Conservation (phyloP, 2,888 invertebrate genomes). For the Tipula unca region DNA sequence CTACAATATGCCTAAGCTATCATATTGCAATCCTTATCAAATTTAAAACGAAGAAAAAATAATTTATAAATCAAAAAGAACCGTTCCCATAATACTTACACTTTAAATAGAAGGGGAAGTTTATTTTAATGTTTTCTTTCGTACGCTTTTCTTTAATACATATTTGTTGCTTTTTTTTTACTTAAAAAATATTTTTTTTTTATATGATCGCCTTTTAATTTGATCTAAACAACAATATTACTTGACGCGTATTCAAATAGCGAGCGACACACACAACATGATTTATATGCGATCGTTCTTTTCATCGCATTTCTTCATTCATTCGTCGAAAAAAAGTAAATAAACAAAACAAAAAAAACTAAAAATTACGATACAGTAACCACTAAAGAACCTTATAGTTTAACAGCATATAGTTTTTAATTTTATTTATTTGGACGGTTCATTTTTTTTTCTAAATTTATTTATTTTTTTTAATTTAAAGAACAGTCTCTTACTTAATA, state of each 20-base stretch:
- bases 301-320: slow-evolving; percentile 8
- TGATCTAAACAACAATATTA: slow-evolving; percentile 8
- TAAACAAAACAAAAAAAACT: not conserved
- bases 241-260: slow-evolving; percentile 8
- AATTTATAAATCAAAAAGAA: not conserved
- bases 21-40: not conserved
- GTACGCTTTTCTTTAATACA: not conserved
- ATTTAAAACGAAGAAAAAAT: not conserved
- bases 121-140: not conserved
- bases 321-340: not conserved
- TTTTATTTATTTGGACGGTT: not conserved
- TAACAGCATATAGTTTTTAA: not conserved
- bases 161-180: not conserved
- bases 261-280: not conserved
- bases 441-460: not conserved
- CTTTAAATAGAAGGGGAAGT: not conserved
- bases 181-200: not conserved
- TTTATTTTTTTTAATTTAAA: not conserved
- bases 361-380: slow-evolving; percentile 16
- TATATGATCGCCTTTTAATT: slow-evolving; percentile 14
- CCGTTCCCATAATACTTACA: not conserved
- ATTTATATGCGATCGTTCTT: not conserved
- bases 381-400: slow-evolving; percentile 9
- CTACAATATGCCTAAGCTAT: not conserved
- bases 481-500: slow-evolving; percentile 15